Evolutionary conservation across 2,113 vertebrate genomes (phyloP), one percentile per base, ranked within the genome.

Genomic region (Pycnonotus jocosus): DNA sequence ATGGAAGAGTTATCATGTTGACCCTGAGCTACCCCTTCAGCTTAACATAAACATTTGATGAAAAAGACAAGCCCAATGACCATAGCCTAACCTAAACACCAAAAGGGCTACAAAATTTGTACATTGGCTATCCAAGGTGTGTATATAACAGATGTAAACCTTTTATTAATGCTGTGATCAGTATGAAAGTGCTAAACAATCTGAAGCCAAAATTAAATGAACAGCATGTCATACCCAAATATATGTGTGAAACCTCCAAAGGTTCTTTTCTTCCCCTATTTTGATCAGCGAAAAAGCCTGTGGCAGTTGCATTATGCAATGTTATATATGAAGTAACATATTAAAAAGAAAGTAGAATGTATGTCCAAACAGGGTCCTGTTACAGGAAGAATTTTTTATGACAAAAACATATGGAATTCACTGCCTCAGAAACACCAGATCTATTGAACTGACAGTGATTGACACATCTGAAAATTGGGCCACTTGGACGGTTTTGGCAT

Each of bases 181-280:
- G 64, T 35, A 72, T 15, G 25, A 37, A 90, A 92, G 48, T 47
- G 56, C n/a, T 57, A 73, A 95, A 88, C 33, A 84, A 64, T 48
- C 79, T 60, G 40, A 90, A 90, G 35, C 31, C 56, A 86, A 83
- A 94, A 94, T 83, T 73, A 92, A 92, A 88, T 30, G 9, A 90
- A 57, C 22, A 56, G 81, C 57, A 64, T 56, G 20, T 53, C 70
- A 65, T 45, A 61, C 86, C 27, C 70, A 42, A 86, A 77, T 77
- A 86, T 28, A 33, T 15, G 40, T 35, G 12, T 69, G 61, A 90
- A 90, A 42, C 22, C 74, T 74, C 69, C 53, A 78, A 90, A 73
- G 27, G 40, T 86, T 81, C n/a, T 31, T 82, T 50, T 84, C n/a
- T 64, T 84, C 5, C 48, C 40, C 48, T 53, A 5, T 64, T 90